Conservation (phyloP, 2,113 vertebrate genomes). For the Oryzias celebensis region DNA sequence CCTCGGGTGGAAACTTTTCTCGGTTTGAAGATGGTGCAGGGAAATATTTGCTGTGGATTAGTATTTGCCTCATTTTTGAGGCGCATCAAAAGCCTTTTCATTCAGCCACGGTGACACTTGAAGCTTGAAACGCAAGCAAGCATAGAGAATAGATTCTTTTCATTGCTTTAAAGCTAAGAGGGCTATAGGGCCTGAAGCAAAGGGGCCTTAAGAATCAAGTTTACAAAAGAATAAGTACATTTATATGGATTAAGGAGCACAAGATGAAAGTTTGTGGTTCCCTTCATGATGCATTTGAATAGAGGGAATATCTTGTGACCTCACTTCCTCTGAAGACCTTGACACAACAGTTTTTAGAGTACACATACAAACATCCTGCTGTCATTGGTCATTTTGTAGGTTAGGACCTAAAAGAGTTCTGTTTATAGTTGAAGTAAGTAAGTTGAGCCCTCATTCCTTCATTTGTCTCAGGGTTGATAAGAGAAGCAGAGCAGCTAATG, state of each 20-base stretch:
- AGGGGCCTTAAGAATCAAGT: background rate
- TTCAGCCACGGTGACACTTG: slow-evolving; percentile 10
- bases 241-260: background rate
- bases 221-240: background rate
- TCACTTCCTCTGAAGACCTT: slow-evolving; percentile 35
- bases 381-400: background rate
- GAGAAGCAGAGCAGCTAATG: too few species aligned
- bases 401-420: background rate
- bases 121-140: background rate
- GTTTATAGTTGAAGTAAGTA: slow-evolving; percentile 30
- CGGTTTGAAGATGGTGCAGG: background rate
- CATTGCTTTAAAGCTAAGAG: background rate
- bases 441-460: background rate
- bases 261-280: too few species aligned
- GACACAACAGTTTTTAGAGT: background rate
- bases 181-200: slow-evolving; percentile 2
- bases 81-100: slow-evolving; percentile 38
- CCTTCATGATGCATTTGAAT: background rate
- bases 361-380: slow-evolving; percentile 11
- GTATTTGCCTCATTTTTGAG: slow-evolving; percentile 22
- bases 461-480: too few species aligned
- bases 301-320: background rate
- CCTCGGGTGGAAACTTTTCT: slow-evolving; percentile 4
- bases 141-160: background rate
- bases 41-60: slow-evolving; percentile 9